Evolutionary conservation across 1,140 invertebrate species (phyloP), one percentile per base, ranked within the genome.

Genomic region (Cherax destructor): DNA sequence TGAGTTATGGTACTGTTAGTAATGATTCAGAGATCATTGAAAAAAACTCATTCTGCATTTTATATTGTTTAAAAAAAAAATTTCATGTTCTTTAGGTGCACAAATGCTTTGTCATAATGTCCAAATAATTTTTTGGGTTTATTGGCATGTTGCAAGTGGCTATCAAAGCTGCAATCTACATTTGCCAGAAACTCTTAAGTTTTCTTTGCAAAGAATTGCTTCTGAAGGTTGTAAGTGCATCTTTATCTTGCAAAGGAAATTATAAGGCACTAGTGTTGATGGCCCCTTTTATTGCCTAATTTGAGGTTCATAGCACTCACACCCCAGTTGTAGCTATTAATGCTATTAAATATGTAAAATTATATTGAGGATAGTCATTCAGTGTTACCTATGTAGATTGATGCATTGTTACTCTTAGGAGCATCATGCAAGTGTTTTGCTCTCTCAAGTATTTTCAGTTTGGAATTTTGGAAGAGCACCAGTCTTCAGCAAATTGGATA

Each of bases 51-150:
- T 6, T 74, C 69, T 74, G 69, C 6, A 6, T 24, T 74, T 74
- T 30, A 9, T 30, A 74, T 74, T 41, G 6, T 41, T 41, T 41
- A 41, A 2, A 41, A 83, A 83, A 61, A 83, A n/a, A 69, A 47
- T 59, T 83, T 69, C 61, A 61, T 83, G 81, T 83, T 83, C 81
- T 74, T 74, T 83, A 83, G 81, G 61, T 69, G 81, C 61, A 83
- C 81, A 83, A 83, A 83, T 83, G 59, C 81, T 83, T 74, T 65
- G 52, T 83, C 80, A 47, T 18, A 61, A 41, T 61, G 80, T 80
- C 47, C n/a, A 18, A 56, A 61, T 24, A 83, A 65, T 83, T 83
- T 61, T 83, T n/a, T 83, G 59, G 81, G 81, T 83, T 16, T 30
- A 74, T 30, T 74, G 81, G 61, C 49, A 65, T 83, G 59, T 47